These are phyloP conservation scores for Gonocerus acuteangulatus DNA, from an alignment of 2,888 invertebrate genomes.

Conservation along the genomic window DNA sequence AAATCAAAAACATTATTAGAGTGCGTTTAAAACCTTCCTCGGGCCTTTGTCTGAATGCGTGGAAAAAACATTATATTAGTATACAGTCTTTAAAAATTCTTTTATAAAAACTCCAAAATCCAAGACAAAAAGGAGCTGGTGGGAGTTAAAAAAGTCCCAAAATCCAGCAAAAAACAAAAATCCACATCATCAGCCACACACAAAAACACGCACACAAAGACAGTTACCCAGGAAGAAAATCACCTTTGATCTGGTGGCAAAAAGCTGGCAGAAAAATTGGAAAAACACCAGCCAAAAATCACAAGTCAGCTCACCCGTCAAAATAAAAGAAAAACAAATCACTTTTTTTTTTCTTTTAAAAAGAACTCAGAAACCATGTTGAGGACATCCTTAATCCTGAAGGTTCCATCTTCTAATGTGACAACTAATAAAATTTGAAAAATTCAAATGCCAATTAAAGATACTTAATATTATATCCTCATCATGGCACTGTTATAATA, in stretches of 20 bases:
- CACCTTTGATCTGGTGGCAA: conserved; percentile 20
- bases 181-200: conserved; percentile 18
- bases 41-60: conserved; percentile 24
- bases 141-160: conserved; percentile 15
- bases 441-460: too few relatives aligned
- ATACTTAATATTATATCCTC: not conserved
- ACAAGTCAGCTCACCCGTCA: conserved; percentile 27
- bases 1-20: conserved; percentile 23
- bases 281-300: conserved; percentile 28
- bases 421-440: too few relatives aligned
- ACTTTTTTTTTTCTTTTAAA: conserved; percentile 1
- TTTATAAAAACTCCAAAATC: conserved; percentile 19
- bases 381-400: not conserved
- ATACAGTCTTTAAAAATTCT: not conserved
- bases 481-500: conserved; percentile 1
- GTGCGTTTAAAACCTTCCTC: conserved; percentile 29
- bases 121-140: conserved; percentile 16
- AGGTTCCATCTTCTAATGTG: too few relatives aligned
- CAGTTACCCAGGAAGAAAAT: conserved; percentile 18
- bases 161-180: conserved; percentile 20
- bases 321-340: conserved; percentile 20
- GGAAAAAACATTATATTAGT: conserved; percentile 31
- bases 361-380: conserved; percentile 6
- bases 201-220: conserved; percentile 25
- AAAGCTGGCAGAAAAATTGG: conserved; percentile 26